Conservation (phyloP, 2,888 invertebrate genomes). For the Eumerus sabulonum region DNA sequence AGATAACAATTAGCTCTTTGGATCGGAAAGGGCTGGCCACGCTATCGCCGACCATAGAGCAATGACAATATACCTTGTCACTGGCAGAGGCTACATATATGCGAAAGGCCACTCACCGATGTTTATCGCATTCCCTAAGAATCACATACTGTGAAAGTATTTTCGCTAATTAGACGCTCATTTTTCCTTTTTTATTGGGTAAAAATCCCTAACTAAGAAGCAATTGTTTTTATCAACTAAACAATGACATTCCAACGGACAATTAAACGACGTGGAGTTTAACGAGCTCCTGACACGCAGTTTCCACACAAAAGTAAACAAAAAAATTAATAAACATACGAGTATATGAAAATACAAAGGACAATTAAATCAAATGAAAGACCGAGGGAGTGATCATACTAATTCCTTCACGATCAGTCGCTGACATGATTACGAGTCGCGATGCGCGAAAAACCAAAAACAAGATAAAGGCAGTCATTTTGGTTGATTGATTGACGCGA, state of each 20-base stretch:
- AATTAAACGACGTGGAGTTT: conserved; percentile 20
- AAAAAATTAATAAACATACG: not conserved
- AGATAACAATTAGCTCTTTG: too few species aligned
- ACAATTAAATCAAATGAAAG: too few species aligned
- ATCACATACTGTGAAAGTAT: too few species aligned
- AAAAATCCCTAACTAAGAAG: conserved; percentile 11
- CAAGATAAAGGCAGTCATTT: conserved; percentile 28
- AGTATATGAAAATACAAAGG: conserved; percentile 1
- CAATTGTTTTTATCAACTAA: conserved; percentile 10
- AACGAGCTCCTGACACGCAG: conserved; percentile 37
- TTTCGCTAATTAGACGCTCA: too few species aligned
- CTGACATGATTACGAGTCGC: conserved; percentile 36
- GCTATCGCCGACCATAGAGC: too few species aligned
- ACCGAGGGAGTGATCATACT: conserved; percentile 11
- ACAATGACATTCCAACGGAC: conserved; percentile 43
- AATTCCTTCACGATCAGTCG: conserved; percentile 11
- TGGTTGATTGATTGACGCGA: conserved; percentile 57
- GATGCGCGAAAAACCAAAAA: conserved; percentile 22
- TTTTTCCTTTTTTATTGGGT: too few species aligned
- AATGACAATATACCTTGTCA: too few species aligned
- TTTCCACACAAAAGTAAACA: conserved; percentile 10
- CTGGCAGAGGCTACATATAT: too few species aligned
- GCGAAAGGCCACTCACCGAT: too few species aligned
- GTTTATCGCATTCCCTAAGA: too few species aligned
- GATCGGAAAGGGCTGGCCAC: too few species aligned